Percentiles rank a stretch among this genome's conserved stretches.
Evolutionary conservation across 1,140 invertebrate species (phyloP).

Genomic region (Drosophila burlai): DNA sequence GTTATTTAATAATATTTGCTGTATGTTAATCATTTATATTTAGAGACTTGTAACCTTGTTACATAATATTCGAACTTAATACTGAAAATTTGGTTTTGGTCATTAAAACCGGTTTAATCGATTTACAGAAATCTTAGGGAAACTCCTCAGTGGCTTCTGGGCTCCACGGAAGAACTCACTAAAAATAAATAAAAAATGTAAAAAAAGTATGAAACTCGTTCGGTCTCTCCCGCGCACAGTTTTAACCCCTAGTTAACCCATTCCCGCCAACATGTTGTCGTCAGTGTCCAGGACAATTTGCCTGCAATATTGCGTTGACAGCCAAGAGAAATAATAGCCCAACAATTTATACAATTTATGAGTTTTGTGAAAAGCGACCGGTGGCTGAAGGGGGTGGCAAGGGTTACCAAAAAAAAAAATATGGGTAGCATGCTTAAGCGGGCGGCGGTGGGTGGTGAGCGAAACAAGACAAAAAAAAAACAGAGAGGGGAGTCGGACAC

Average conservation of each 20-base stretch:
- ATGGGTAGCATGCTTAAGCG: conserved; percentile 54
- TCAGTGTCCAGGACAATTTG: conserved; percentile 59
- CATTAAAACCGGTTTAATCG: too few species aligned
- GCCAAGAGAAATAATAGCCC: conserved; percentile 82
- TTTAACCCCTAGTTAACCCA: neutral
- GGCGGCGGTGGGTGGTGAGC: conserved; percentile 24
- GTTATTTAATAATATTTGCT: neutral
- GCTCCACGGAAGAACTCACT: neutral
- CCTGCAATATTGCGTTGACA: conserved; percentile 82
- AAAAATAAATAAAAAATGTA: neutral
- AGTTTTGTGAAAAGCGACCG: conserved; percentile 54
- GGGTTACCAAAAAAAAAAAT: conserved; percentile 56
- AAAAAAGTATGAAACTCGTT: neutral
- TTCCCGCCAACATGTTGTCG: conserved; percentile 29
- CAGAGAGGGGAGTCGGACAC: conserved; percentile 12
- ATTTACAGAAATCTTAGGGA: too few species aligned
- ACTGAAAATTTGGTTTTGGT: neutral
- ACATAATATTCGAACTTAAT: neutral
- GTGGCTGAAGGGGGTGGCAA: conserved; percentile 20
- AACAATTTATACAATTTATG: conserved; percentile 84
- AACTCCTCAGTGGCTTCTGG: too few species aligned
- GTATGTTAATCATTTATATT: neutral
- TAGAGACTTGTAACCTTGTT: neutral
- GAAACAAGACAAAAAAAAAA: conserved; percentile 6
- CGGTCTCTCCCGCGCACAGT: neutral